These are phyloP conservation scores for Augochlora pura DNA, from an alignment of 1,140 invertebrate genomes.

Conservation along the genomic window DNA sequence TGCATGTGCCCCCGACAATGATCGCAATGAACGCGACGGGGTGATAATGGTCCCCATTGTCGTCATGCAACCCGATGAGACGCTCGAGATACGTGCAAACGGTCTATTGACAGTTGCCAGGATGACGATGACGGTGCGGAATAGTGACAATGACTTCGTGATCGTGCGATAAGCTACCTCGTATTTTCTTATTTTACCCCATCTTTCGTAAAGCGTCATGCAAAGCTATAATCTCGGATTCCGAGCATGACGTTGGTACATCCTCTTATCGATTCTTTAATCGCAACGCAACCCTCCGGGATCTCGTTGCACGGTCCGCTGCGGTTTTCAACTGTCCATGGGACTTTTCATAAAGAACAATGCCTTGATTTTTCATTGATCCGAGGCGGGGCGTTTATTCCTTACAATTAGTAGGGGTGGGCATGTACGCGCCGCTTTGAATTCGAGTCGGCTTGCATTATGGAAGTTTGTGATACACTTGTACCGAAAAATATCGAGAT, in stretches of 20 bases:
- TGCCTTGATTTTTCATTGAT: neutral
- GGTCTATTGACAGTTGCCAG: slow-evolving; percentile 52
- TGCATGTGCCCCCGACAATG: slow-evolving; percentile 9
- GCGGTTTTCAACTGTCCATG: neutral
- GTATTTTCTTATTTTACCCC: slow-evolving; percentile 15
- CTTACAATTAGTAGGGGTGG: neutral
- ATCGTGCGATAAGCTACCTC: slow-evolving; percentile 53
- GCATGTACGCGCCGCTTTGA: no score
- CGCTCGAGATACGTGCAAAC: slow-evolving; percentile 50
- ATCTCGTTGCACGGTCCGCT: neutral
- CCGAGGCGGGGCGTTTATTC: neutral
- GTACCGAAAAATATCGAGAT: no score
- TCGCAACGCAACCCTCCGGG: slow-evolving; percentile 12
- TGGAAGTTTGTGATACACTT: no score
- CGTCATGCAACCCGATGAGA: slow-evolving; percentile 50
- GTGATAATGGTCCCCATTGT: slow-evolving; percentile 59
- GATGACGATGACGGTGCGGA: slow-evolving; percentile 51
- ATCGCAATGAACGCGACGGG: slow-evolving; percentile 47
- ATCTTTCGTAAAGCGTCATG: slow-evolving; percentile 42
- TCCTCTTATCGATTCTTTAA: slow-evolving; percentile 27
- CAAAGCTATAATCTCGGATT: slow-evolving; percentile 26
- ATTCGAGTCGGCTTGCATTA: no score
- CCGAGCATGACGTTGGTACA: slow-evolving; percentile 12
- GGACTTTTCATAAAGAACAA: neutral
- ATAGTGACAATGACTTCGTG: slow-evolving; percentile 43